Conservation (phyloP, 2,797 vertebrate genomes). For the Enteromius anoplus region DNA sequence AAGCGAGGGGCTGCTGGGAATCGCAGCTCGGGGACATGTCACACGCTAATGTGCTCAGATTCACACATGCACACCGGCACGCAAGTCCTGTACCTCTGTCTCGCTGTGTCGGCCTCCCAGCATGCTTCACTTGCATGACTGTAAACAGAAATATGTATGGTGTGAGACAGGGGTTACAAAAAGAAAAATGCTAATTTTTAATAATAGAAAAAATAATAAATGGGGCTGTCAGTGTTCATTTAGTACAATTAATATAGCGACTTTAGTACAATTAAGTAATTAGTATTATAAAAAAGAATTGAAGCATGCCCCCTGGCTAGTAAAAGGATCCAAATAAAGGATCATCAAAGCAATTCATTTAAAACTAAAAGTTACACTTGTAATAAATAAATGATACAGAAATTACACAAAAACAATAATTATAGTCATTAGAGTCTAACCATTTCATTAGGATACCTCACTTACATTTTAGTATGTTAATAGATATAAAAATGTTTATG, state of each 20-base stretch:
- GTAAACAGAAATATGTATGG: neutral
- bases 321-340: neutral
- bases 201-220: neutral
- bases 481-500: neutral
- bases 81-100: neutral
- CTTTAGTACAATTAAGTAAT: neutral
- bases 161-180: neutral
- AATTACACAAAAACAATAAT: neutral
- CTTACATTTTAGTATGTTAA: neutral
- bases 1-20: conserved; percentile 38
- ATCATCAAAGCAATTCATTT: neutral
- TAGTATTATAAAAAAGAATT: neutral
- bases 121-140: neutral
- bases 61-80: neutral
- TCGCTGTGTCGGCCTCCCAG: neutral
- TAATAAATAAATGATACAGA: neutral
- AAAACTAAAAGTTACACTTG: neutral
- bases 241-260: neutral
- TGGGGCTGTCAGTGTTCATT: neutral
- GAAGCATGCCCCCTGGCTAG: neutral
- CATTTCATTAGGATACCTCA: neutral
- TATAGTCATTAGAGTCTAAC: neutral
- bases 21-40: conserved; percentile 36
- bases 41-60: conserved; percentile 27
- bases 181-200: neutral